These are phyloP conservation scores for Ahaetulla prasina DNA, from an alignment of 2,113 vertebrate genomes.

Conservation along the genomic window DNA sequence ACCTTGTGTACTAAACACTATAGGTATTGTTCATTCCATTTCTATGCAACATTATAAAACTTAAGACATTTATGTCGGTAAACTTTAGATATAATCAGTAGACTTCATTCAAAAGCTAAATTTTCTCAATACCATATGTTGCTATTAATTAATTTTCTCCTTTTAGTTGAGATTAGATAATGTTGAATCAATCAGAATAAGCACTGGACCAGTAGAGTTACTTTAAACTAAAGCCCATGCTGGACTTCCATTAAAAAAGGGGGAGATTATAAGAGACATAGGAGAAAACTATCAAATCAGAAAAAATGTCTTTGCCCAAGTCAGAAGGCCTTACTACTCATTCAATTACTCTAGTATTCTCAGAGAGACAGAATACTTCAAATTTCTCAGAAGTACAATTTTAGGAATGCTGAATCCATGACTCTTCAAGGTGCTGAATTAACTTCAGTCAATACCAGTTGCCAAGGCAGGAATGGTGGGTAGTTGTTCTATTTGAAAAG, in stretches of 20 bases:
- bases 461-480: neutral
- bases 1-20: neutral
- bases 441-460: neutral
- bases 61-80: neutral
- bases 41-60: neutral
- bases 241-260: neutral
- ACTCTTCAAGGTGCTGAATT: neutral
- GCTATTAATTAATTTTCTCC: neutral
- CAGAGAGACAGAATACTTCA: neutral
- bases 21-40: neutral
- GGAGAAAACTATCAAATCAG: neutral
- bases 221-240: neutral
- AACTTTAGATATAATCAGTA: neutral
- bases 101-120: neutral
- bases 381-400: neutral
- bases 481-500: neutral
- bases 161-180: neutral
- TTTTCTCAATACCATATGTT: neutral
- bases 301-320: neutral
- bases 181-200: neutral
- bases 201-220: neutral
- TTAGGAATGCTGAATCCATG: neutral
- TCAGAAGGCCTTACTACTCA: neutral
- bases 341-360: neutral
- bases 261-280: neutral